phyloP scores from a whole-genome alignment of 2,888 invertebrate genomes.

The Mythimna ferrago region DNA sequence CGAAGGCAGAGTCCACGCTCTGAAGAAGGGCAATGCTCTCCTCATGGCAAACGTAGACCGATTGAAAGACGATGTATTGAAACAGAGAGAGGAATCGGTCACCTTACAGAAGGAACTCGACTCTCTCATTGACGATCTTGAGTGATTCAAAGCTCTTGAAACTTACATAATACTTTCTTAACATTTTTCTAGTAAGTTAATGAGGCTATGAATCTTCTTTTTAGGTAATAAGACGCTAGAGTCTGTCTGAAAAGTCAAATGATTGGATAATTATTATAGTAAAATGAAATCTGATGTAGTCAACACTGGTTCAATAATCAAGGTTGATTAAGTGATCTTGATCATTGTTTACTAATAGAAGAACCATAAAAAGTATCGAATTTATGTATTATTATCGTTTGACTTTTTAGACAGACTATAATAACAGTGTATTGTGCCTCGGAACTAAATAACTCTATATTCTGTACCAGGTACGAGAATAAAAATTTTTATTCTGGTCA shows the following conservation, averaged over 20 bases:
- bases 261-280: no score
- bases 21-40: slow-evolving; percentile 97
- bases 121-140: slow-evolving; percentile 96
- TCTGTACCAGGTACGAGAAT: background rate
- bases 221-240: background rate
- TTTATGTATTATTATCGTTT: no score
- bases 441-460: background rate
- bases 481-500: background rate
- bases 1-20: slow-evolving; percentile 94
- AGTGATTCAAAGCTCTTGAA: slow-evolving; percentile 83
- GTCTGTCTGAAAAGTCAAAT: no score
- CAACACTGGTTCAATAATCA: no score
- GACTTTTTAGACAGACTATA: background rate
- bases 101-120: slow-evolving; percentile 96
- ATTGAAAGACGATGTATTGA: slow-evolving; percentile 95
- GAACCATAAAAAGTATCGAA: no score
- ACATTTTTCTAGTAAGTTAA: slow-evolving; percentile 22
- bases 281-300: no score
- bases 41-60: slow-evolving; percentile 97
- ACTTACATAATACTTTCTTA: slow-evolving; percentile 17
- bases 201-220: slow-evolving; percentile 5
- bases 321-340: no score
- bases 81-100: slow-evolving; percentile 95
- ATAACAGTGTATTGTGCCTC: background rate
- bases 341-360: no score